phyloP scores from a whole-genome alignment of 2,797 vertebrate species.

The Hoplostethus atlanticus region DNA sequence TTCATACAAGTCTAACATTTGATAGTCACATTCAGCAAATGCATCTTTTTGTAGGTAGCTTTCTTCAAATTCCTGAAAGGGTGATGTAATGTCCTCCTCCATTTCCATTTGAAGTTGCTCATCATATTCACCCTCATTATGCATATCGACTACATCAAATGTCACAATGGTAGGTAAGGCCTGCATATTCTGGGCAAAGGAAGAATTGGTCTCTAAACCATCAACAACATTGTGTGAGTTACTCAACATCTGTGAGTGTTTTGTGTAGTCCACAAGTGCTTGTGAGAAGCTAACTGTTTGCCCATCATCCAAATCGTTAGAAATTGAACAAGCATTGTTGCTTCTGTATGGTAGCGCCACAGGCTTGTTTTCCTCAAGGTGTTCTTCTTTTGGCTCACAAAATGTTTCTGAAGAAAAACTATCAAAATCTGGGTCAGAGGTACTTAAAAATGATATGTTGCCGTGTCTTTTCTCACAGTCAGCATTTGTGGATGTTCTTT shows the following conservation, averaged over 20 bases:
- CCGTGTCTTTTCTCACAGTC: constrained; percentile 68
- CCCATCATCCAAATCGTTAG: constrained; percentile 82
- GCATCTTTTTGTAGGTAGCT: constrained; percentile 92
- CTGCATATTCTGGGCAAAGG: constrained; percentile 92
- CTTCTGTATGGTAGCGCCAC: constrained; percentile 65
- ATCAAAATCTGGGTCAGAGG: constrained; percentile 72
- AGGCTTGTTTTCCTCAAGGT: constrained; percentile 72
- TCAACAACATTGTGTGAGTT: constrained; percentile 87
- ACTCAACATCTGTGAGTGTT: constrained; percentile 89
- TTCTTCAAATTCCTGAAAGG: constrained; percentile 92
- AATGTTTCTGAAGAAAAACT: constrained; percentile 51
- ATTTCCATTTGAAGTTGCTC: constrained; percentile 90
- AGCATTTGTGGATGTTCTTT: constrained; percentile 42
- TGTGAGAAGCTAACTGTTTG: constrained; percentile 94
- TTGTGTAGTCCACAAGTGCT: constrained; percentile 93
- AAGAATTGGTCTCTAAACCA: constrained; percentile 86
- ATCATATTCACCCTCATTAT: constrained; percentile 96
- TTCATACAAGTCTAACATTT: constrained; percentile 86
- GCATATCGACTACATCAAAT: constrained; percentile 96
- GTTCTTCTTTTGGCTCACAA: constrained; percentile 74
- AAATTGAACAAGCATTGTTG: constrained; percentile 58
- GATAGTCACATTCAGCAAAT: constrained; percentile 90
- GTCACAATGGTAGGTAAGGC: constrained; percentile 96
- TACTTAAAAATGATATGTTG: constrained; percentile 65
- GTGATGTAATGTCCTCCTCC: constrained; percentile 89